Evolutionary conservation across 2,888 invertebrate species (phyloP).

Genomic region (Iphiclides podalirius): DNA sequence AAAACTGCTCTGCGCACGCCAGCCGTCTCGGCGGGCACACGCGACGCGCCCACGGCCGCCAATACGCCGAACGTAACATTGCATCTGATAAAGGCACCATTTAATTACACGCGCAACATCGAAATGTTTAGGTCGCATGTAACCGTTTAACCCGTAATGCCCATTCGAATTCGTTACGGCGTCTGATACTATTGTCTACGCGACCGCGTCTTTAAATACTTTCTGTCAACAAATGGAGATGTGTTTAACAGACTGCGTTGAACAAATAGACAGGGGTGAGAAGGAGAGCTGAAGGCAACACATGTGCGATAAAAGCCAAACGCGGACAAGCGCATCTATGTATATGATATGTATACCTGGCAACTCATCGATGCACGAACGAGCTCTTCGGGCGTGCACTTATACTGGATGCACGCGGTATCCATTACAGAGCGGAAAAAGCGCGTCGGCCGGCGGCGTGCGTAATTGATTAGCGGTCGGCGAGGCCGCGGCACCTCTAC

Average conservation of each 20-base stretch:
- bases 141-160: too few relatives aligned
- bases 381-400: conserved; percentile 40
- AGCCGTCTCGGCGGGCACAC: conserved; percentile 54
- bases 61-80: too few relatives aligned
- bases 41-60: conserved; percentile 36
- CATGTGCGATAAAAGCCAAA: conserved; percentile 49
- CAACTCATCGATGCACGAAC: conserved; percentile 68
- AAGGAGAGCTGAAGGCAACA: conserved; percentile 37
- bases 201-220: neutral
- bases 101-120: too few relatives aligned
- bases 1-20: conserved; percentile 65
- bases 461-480: conserved; percentile 75
- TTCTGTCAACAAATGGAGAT: neutral
- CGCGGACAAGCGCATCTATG: conserved; percentile 46
- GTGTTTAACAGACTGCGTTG: neutral
- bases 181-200: neutral
- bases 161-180: too few relatives aligned
- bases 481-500: conserved; percentile 44
- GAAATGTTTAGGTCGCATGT: too few relatives aligned
- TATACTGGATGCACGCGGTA: conserved; percentile 57
- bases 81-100: too few relatives aligned
- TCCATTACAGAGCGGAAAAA: conserved; percentile 73
- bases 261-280: conserved; percentile 26
- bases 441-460: conserved; percentile 63
- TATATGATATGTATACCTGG: too few relatives aligned